A percentile compares a stretch with the other conserved stretches of the same genome.
Evolutionary conservation across 35 echinoderm and acorn worm species (phyloP).

Genomic region (Ophiothrix spiculata): DNA sequence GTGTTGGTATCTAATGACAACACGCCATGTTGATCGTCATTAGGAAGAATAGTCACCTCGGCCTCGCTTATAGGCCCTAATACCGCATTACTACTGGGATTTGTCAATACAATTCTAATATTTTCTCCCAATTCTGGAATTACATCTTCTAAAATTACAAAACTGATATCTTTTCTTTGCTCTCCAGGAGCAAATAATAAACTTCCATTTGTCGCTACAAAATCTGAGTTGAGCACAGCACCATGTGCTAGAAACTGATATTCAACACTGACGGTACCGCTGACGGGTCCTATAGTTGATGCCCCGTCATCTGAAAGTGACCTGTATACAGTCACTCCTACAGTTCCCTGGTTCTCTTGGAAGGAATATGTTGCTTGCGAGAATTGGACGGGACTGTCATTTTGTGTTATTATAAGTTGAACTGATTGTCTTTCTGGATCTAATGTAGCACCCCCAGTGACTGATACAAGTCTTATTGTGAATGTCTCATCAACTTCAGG

Average conservation of each 20-base stretch:
- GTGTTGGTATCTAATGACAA: constrained; percentile 40
- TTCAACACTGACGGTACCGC: constrained; percentile 51
- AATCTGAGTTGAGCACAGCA: constrained; percentile 50
- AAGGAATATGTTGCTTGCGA: constrained; percentile 62
- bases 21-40: constrained; percentile 91
- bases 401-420: constrained; percentile 54
- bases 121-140: constrained; percentile 77
- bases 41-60: constrained; percentile 58
- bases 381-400: constrained; percentile 90
- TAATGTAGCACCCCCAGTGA: constrained; percentile 58
- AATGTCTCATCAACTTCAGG: constrained; percentile 93
- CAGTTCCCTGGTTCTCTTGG: constrained; percentile 57
- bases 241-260: constrained; percentile 58
- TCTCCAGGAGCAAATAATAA: constrained; percentile 61
- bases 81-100: constrained; percentile 61
- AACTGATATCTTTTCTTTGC: constrained; percentile 42
- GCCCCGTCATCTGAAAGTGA: constrained; percentile 45
- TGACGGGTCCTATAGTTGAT: constrained; percentile 48
- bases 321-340: constrained; percentile 46
- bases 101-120: constrained; percentile 39
- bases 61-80: constrained; percentile 39
- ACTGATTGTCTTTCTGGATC: constrained; percentile 42
- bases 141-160: constrained; percentile 68
- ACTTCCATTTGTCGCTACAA: constrained; percentile 64
- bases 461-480: constrained; percentile 43